Evolutionary conservation across 2,113 vertebrate genomes (phyloP).

Genomic region (Malurus elegans): DNA sequence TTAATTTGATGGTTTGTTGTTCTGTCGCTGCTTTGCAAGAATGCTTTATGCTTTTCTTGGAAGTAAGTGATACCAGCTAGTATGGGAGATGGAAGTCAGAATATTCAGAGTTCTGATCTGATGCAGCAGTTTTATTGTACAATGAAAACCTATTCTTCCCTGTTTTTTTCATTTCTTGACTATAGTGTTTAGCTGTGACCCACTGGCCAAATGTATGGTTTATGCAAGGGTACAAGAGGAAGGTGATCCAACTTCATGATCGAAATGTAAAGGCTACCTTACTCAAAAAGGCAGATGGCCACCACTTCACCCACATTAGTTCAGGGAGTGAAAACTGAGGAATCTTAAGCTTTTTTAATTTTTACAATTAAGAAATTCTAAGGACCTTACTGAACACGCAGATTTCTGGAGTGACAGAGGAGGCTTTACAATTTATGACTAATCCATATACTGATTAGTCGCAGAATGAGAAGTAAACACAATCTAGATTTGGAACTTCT

Average conservation of each 20-base stretch:
- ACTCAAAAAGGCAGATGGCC: background rate
- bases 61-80: background rate
- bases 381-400: background rate
- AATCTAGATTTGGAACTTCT: constrained; percentile 1
- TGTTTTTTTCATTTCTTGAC: background rate
- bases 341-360: background rate
- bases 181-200: background rate
- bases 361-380: background rate
- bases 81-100: background rate
- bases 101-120: background rate
- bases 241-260: background rate
- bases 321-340: background rate
- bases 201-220: background rate
- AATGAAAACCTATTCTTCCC: background rate
- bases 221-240: background rate
- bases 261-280: background rate
- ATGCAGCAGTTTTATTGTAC: background rate
- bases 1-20: background rate
- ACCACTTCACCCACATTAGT: background rate
- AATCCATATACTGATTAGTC: constrained; percentile 40
- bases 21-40: background rate
- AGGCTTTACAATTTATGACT: background rate
- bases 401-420: background rate
- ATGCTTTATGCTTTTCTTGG: background rate
- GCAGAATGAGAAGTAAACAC: constrained; percentile 47